Evolutionary conservation across 2,888 invertebrate genomes (phyloP), one percentile per base, ranked within the genome.

Genomic region (Tribolium freemani): DNA sequence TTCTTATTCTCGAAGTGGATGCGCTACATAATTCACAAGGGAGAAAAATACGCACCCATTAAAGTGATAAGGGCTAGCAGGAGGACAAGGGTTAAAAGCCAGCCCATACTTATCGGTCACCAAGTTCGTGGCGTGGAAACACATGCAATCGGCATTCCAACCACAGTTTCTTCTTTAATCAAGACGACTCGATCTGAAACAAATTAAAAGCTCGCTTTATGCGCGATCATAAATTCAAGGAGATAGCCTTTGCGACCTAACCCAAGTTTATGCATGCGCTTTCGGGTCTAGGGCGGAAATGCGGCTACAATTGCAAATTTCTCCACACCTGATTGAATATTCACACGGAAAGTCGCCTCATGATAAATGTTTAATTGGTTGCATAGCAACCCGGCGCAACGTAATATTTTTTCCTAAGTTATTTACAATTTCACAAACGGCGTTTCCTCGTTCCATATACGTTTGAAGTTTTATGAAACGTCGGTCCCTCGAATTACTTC

Each of bases 51-150:
- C 31, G 48, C 11, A 48, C 86, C 86, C 83, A 86, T 85, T 80
- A 87, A 81, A 80, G 85, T 84, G 82, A 86, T 83, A 82, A 87
- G 84, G 85, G 85, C 83, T 78, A 88, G 85, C 83, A 87, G 83
- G 78, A 87, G 83, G 82, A 85, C 84, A 80, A 84, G 83, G 78
- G 86, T 83, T 77, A 87, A 83, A 80, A 87, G 86, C 87, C 87
- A 87, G 87, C 87, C 87, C 87, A 88, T 88, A 82, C 84, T 86
- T 85, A 84, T 81, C 80, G 85, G 85, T 86, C 87, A 87, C 84
- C 86, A 87, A 80, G 77, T 71, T 61, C 60, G 57, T 20, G 31
- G 56, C 75, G 75, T 79, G 71, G 64, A 63, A 11, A 67, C 75
- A 73, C 78, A 80, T 80, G 71, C 76, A 80, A 78, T 66, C 69